Evolutionary conservation across 2,888 invertebrate species (phyloP).

Genomic region (Hydropsyche betteni): DNA sequence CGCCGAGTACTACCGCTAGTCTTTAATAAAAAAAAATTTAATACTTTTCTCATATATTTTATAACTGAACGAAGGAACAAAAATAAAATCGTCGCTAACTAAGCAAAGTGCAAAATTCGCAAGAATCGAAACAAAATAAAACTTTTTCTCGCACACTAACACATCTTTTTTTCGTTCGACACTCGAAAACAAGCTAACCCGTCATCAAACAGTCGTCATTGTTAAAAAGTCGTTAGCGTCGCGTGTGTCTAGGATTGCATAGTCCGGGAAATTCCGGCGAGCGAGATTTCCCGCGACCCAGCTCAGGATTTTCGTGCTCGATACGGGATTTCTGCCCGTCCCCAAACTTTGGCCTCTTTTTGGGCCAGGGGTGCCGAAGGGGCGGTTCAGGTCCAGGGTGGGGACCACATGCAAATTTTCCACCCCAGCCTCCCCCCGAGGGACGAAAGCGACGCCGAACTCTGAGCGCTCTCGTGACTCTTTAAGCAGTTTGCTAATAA

Average conservation of each 20-base stretch:
- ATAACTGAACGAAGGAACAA: too few relatives aligned
- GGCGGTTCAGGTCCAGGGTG: neutral
- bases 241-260: neutral
- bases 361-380: neutral
- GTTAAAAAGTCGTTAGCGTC: constrained; percentile 25
- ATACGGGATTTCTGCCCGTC: constrained; percentile 11
- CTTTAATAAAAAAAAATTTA: too few relatives aligned
- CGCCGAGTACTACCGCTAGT: too few relatives aligned
- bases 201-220: constrained; percentile 28
- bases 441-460: constrained; percentile 22
- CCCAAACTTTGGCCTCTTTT: neutral
- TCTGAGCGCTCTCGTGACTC: constrained; percentile 19
- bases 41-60: too few relatives aligned
- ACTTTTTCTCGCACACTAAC: too few relatives aligned
- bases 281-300: too few relatives aligned
- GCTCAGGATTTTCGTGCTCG: too few relatives aligned
- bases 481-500: constrained; percentile 23
- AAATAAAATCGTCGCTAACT: too few relatives aligned
- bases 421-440: neutral
- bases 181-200: constrained; percentile 7
- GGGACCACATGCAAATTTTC: neutral
- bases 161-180: neutral
- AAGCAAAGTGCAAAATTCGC: neutral
- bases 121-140: neutral
- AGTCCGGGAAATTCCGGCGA: too few relatives aligned